phyloP scores from a whole-genome alignment of 2,113 vertebrate species.

The Gasterosteus nipponicus region DNA sequence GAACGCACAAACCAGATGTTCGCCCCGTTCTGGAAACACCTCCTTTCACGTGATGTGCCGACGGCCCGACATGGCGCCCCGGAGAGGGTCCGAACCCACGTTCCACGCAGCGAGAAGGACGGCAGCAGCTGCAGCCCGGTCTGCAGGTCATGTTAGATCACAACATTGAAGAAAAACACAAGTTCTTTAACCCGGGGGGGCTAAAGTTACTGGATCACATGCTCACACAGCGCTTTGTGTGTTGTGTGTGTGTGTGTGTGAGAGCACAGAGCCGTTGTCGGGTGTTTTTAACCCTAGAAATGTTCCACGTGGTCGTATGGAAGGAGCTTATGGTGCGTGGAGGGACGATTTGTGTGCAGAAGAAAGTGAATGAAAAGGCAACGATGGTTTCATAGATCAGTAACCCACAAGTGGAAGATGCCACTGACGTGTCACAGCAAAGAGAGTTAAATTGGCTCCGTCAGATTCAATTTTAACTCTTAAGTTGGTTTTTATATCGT shows the following conservation, averaged over 20 bases:
- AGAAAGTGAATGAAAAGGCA: too few relatives aligned
- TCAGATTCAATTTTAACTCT: too few relatives aligned
- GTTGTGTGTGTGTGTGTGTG: slow-evolving; percentile 15
- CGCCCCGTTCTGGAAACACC: too few relatives aligned
- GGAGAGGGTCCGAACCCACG: slow-evolving; percentile 17
- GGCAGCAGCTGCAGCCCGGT: slow-evolving; percentile 73
- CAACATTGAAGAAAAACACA: slow-evolving; percentile 69
- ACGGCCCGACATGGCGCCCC: slow-evolving; percentile 10
- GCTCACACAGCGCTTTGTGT: slow-evolving; percentile 25
- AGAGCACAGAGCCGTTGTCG: background rate
- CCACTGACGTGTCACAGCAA: too few relatives aligned
- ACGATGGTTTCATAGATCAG: too few relatives aligned
- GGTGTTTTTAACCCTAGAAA: background rate
- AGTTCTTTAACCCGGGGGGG: slow-evolving; percentile 71
- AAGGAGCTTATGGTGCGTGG: too few relatives aligned
- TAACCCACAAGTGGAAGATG: too few relatives aligned
- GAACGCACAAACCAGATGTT: too few relatives aligned
- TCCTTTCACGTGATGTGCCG: background rate
- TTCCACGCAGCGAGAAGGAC: slow-evolving; percentile 61
- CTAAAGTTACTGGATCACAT: slow-evolving; percentile 64
- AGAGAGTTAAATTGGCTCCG: too few relatives aligned
- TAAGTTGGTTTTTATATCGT: background rate
- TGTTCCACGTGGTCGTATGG: background rate
- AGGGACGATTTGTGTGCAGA: too few relatives aligned
- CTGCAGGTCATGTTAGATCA: slow-evolving; percentile 72